Evolutionary conservation across 2,797 vertebrate genomes (phyloP), one percentile per base, ranked within the genome.

Genomic region (Petrocephalus schoutedeni): DNA sequence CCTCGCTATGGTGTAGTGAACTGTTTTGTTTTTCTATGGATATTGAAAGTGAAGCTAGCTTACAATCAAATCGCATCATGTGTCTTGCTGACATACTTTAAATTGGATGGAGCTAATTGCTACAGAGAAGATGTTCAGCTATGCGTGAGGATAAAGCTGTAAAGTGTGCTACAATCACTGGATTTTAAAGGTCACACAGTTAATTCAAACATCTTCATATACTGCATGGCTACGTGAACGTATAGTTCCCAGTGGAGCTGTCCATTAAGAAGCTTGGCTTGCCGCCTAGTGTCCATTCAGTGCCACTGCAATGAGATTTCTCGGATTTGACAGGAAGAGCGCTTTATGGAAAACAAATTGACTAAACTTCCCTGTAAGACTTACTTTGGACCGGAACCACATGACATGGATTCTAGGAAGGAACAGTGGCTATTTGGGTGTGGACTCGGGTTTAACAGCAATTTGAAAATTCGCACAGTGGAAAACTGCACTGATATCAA

Each of bases 281-380:
- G 56, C 87, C 87, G 59, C 87, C 87, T 88, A 61, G 87, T 88
- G 87, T 51, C 54, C 54, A 14, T 32, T 49, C 21, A 58, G 71
- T 21, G 74, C 1, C 87, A 80, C 74, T 80, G 41, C 36, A 80
- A 21, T 49, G 74, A n/a, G 7, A 49, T 80, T 80, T 49, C 19
- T 80, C 41, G n/a, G 32, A 74, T 74, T 49, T 80, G 74, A 49
- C 41, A 45, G 74, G 74, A 80, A 80, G 41, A 45, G 41, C 19
- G 6, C 14, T 45, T 77, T 45, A 45, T 49, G 5, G 41, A 45
- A 77, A 77, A 77, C 71, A 80, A 45, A 10, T 14, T 3, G 7
- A 21, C 2, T 49, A 7, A 49, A 49, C 74, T 80, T 80, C 74
- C 16, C 74, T 80, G 19, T 49, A 80, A 80, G 41, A 49, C 41